These are phyloP conservation scores for Drosophila cardini DNA, from an alignment of 1,140 invertebrate species.

Conservation along the genomic window DNA sequence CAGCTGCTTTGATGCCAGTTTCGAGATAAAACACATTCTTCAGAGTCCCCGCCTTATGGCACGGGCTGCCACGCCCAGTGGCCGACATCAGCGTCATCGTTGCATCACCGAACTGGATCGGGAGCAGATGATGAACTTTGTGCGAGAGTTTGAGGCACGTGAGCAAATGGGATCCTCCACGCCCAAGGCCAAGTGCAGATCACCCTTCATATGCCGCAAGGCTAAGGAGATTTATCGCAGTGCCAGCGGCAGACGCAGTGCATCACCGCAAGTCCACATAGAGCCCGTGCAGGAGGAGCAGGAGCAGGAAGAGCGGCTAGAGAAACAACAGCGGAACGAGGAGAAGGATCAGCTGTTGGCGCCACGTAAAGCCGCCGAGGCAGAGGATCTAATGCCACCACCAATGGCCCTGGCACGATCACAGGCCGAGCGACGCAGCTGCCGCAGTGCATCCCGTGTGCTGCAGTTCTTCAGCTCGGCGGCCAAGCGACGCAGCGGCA, in stretches of 20 bases:
- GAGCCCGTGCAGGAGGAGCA: constrained; percentile 29
- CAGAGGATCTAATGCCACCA: constrained; percentile 70
- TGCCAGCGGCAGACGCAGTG: constrained; percentile 74
- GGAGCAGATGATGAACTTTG: constrained; percentile 69
- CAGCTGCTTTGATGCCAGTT: constrained; percentile 80
- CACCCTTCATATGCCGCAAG: constrained; percentile 69
- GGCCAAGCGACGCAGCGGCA: constrained; percentile 62
- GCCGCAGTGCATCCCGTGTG: constrained; percentile 73
- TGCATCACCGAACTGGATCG: constrained; percentile 79
- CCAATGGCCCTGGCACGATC: constrained; percentile 65
- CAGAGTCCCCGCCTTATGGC: constrained; percentile 38
- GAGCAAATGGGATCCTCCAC: constrained; percentile 53
- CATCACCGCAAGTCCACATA: constrained; percentile 59
- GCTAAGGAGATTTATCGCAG: constrained; percentile 69
- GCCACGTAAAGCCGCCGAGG: constrained; percentile 61
- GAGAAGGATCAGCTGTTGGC: too few relatives aligned
- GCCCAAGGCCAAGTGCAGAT: constrained; percentile 57
- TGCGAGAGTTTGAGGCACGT: constrained; percentile 73
- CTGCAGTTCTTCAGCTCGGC: constrained; percentile 78
- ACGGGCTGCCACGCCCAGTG: constrained; percentile 10
- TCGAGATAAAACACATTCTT: constrained; percentile 76
- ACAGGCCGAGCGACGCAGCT: constrained; percentile 71
- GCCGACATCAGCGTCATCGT: constrained; percentile 52
- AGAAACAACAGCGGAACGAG: too few relatives aligned
- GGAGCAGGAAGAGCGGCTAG: constrained; percentile 25